phyloP scores from a whole-genome alignment of 2,797 vertebrate genomes.

The Brotogeris chrysoptera region DNA sequence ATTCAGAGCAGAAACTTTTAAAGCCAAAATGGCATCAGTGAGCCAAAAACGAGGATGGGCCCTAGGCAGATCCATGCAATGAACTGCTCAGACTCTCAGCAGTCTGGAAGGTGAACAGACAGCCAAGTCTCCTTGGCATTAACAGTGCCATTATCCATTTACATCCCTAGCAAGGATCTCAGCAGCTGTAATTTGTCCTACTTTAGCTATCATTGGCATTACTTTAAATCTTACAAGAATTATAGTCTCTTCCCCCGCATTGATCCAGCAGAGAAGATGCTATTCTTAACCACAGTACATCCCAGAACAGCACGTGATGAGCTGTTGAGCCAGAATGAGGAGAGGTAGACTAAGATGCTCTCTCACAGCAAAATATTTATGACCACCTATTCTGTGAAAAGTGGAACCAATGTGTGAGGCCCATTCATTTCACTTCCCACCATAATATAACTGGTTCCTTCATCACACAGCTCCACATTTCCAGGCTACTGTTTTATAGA shows the following conservation, averaged over 20 bases:
- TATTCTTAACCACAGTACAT: slow-evolving; percentile 1
- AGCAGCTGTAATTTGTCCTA: background rate
- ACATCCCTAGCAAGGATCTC: background rate
- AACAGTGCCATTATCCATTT: background rate
- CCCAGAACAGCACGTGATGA: background rate
- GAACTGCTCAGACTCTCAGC: background rate
- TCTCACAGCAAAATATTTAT: background rate
- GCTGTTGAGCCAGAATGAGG: background rate
- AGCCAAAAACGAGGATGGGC: background rate
- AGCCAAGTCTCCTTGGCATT: background rate
- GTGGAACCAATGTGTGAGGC: background rate
- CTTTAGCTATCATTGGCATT: background rate
- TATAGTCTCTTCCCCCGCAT: background rate
- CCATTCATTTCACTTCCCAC: background rate
- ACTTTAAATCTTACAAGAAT: background rate
- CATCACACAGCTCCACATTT: background rate
- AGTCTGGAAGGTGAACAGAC: background rate
- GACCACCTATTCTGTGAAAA: background rate
- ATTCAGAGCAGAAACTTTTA: background rate
- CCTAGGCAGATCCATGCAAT: background rate
- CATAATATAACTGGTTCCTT: background rate
- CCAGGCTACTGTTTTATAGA: background rate
- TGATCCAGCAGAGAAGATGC: background rate
- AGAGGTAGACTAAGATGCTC: background rate
- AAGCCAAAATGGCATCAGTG: background rate